Conservation (phyloP, 2,888 invertebrate genomes). For the Leptopilina syphax region DNA sequence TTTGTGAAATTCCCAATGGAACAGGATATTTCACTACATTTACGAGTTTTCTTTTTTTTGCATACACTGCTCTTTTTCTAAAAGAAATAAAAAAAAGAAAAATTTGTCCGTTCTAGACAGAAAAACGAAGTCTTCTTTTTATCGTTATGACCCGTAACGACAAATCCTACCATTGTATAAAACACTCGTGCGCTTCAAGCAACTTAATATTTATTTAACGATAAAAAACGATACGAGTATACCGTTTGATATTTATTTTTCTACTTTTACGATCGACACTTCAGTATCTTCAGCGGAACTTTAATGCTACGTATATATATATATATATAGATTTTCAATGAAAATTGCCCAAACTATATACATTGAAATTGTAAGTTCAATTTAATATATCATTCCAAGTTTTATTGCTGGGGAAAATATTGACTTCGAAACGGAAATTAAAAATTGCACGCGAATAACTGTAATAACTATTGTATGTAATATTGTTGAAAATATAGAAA, state of each 20-base stretch:
- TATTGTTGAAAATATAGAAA: too few species aligned
- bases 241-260: not conserved
- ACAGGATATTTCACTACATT: conserved; percentile 6
- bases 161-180: conserved; percentile 6
- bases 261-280: conserved; percentile 2
- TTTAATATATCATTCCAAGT: not conserved
- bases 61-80: conserved; percentile 8
- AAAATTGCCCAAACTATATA: not conserved
- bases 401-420: not conserved
- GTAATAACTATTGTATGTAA: too few species aligned
- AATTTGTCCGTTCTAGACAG: not conserved
- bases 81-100: too few species aligned
- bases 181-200: not conserved
- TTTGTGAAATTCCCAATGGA: not conserved
- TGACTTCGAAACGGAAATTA: not conserved
- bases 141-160: conserved; percentile 4
- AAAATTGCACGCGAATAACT: not conserved
- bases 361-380: conserved; percentile 9
- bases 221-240: not conserved
- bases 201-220: conserved; percentile 26
- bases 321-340: not conserved
- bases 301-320: not conserved
- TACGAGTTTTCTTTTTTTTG: not conserved
- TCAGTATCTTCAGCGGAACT: not conserved
- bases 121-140: conserved; percentile 24